phyloP scores from a whole-genome alignment of 1,140 invertebrate genomes.

The Aethina tumida region DNA sequence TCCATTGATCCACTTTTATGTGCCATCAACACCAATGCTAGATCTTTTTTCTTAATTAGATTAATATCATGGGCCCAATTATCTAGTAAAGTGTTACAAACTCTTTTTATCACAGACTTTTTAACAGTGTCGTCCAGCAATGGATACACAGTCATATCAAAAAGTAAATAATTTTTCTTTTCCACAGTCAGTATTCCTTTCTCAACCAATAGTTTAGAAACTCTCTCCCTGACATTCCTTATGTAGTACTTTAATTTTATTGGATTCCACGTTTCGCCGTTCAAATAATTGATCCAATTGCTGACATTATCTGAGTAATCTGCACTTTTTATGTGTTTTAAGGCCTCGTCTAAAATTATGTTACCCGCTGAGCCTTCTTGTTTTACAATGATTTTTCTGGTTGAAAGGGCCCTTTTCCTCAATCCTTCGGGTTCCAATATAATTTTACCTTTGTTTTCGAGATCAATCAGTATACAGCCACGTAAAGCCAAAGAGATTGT shows the following conservation, averaged over 20 bases:
- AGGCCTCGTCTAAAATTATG: slow-evolving; percentile 94
- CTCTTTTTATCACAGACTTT: slow-evolving; percentile 94
- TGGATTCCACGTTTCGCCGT: slow-evolving; percentile 99
- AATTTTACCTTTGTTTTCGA: slow-evolving; percentile 86
- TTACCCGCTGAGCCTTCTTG: slow-evolving; percentile 92
- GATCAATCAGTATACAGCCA: slow-evolving; percentile 96
- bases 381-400: slow-evolving; percentile 67
- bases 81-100: slow-evolving; percentile 92
- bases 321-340: slow-evolving; percentile 97
- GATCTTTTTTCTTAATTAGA: slow-evolving; percentile 88
- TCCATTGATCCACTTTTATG: slow-evolving; percentile 98
- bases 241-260: slow-evolving; percentile 96
- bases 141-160: slow-evolving; percentile 99
- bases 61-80: slow-evolving; percentile 98
- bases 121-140: slow-evolving; percentile 94
- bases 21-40: slow-evolving; percentile 89
- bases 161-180: slow-evolving; percentile 98
- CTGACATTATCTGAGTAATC: slow-evolving; percentile 94
- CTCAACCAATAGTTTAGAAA: slow-evolving; percentile 99
- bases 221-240: slow-evolving; percentile 95
- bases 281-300: slow-evolving; percentile 99
- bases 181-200: slow-evolving; percentile 99
- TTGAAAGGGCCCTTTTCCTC: slow-evolving; percentile 80
- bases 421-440: slow-evolving; percentile 96
- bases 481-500: slow-evolving; percentile 98